A percentile compares a stretch with the other conserved stretches of the same genome.
Conservation (phyloP, 2,888 invertebrate species). For the Boloria euphrosyne region DNA sequence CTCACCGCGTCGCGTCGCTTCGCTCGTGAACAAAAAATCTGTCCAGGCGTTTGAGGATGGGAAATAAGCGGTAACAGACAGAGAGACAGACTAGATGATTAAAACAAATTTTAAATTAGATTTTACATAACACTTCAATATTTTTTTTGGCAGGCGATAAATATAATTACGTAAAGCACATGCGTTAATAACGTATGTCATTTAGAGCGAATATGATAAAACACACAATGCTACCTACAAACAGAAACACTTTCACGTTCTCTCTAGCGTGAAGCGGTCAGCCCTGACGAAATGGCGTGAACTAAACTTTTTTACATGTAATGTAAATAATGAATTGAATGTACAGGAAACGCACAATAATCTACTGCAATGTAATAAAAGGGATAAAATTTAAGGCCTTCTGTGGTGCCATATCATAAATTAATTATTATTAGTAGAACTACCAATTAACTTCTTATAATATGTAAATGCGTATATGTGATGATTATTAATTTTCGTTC, state of each 20-base stretch:
- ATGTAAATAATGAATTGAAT: not conserved
- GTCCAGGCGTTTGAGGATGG: no score
- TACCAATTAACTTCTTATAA: not conserved
- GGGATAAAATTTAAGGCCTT: conserved; percentile 16
- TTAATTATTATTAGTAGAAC: not conserved
- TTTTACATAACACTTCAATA: no score
- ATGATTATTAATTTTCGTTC: no score
- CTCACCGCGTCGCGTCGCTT: no score
- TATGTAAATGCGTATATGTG: no score
- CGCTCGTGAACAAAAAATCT: no score
- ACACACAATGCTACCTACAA: conserved; percentile 20
- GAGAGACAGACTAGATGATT: no score
- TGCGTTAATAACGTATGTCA: conserved; percentile 23
- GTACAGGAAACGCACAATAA: conserved; percentile 8
- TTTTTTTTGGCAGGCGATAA: no score
- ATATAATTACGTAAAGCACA: conserved; percentile 37
- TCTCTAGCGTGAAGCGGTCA: conserved; percentile 60
- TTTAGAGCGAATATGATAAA: conserved; percentile 36
- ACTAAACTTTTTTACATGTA: conserved; percentile 9
- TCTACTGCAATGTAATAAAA: conserved; percentile 7
- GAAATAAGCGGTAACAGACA: no score
- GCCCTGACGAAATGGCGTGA: conserved; percentile 44
- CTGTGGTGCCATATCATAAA: not conserved
- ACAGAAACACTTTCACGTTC: conserved; percentile 64
- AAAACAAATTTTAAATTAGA: no score